phyloP scores from a whole-genome alignment of 2,888 invertebrate genomes.

The Glaucopsyche alexis region DNA sequence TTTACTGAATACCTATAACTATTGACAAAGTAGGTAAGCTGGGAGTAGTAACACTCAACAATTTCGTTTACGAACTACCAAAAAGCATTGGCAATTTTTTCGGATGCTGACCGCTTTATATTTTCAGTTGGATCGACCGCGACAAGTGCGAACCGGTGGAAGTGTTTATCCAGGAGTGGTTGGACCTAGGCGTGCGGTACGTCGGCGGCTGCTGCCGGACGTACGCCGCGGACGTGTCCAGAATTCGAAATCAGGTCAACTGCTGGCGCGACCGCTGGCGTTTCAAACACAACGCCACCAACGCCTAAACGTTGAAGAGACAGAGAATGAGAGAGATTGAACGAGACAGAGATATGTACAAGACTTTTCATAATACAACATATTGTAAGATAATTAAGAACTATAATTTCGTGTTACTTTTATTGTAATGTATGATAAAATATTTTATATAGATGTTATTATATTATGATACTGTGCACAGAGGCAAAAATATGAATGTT shows the following conservation, averaged over 20 bases:
- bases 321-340: background rate
- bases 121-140: conserved; percentile 85
- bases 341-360: background rate
- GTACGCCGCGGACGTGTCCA: conserved; percentile 88
- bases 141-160: conserved; percentile 86
- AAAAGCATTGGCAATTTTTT: background rate
- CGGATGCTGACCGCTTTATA: background rate
- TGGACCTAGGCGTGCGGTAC: conserved; percentile 88
- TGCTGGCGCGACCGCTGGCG: conserved; percentile 71
- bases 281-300: conserved; percentile 51
- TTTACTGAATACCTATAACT: too few species aligned
- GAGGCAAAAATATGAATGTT: conserved; percentile 10
- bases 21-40: too few species aligned
- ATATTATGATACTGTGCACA: background rate
- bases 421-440: conserved; percentile 12
- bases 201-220: conserved; percentile 97
- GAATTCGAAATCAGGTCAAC: conserved; percentile 83
- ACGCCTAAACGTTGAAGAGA: background rate
- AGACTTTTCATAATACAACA: background rate
- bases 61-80: background rate
- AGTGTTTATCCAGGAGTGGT: conserved; percentile 88
- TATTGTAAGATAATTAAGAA: conserved; percentile 5
- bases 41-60: background rate
- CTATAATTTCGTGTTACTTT: background rate
- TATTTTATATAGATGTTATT: background rate